Conservation (phyloP, 2,797 vertebrate genomes). For the Poecilia wingei region DNA sequence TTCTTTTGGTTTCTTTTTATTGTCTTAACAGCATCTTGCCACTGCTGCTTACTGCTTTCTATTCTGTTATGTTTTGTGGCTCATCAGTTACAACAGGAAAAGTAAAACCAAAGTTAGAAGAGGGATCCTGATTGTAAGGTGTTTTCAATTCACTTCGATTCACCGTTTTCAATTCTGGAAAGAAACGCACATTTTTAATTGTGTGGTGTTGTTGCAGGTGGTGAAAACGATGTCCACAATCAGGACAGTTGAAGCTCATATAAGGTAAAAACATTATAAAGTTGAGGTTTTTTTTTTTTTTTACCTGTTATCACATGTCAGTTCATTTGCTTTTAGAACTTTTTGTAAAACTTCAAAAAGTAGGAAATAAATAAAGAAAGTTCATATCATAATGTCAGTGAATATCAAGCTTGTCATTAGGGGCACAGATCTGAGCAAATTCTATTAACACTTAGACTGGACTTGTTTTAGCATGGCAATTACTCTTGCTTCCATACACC, state of each 20-base stretch:
- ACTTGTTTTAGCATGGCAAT: not conserved
- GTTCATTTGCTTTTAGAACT: not conserved
- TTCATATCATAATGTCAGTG: not conserved
- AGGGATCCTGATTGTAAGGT: constrained; percentile 87
- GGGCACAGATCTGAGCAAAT: not conserved
- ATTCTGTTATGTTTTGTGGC: constrained; percentile 1
- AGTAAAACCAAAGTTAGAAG: constrained; percentile 86
- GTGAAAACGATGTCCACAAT: constrained; percentile 88
- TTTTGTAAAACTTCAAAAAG: not conserved
- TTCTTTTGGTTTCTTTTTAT: not conserved
- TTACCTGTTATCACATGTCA: not conserved
- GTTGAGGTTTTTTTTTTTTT: not conserved
- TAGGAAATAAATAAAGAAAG: not conserved
- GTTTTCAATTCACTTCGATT: not conserved
- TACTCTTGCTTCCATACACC: not conserved
- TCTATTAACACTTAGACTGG: not conserved
- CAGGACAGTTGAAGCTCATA: constrained; percentile 74
- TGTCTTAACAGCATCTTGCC: not conserved
- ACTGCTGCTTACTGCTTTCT: not conserved
- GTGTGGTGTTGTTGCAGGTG: constrained; percentile 77
- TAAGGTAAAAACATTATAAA: constrained; percentile 81
- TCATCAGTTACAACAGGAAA: constrained; percentile 89
- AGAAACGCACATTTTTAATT: constrained; percentile 12
- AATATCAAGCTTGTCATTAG: not conserved
- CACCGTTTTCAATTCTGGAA: not conserved